A percentile compares a stretch with the other conserved stretches of the same genome.
These are phyloP conservation scores for Ceratosolen solmsi DNA, from an alignment of 1,140 invertebrate genomes.

Conservation along the genomic window DNA sequence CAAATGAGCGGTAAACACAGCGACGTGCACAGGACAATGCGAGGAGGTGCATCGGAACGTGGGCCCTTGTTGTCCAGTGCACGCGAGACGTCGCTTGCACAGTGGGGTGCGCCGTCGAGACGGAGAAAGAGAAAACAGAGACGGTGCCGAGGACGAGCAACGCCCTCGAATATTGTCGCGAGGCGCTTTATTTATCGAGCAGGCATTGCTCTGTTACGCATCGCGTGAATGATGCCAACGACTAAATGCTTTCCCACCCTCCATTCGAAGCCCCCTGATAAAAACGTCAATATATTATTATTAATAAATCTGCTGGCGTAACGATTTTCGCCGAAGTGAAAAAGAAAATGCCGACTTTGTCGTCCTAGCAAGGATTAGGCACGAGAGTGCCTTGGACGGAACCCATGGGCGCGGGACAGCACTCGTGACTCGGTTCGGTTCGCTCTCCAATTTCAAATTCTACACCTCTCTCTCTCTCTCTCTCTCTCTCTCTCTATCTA, in stretches of 20 bases:
- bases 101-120: neutral
- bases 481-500: too few species aligned
- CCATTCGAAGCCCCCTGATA: too few species aligned
- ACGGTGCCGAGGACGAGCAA: neutral
- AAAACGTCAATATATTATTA: too few species aligned
- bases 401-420: neutral
- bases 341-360: neutral
- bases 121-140: neutral
- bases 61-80: neutral
- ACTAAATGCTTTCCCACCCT: neutral
- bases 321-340: too few species aligned
- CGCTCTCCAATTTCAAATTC: neutral
- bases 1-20: constrained; percentile 27
- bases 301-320: too few species aligned
- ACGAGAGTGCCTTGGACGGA: neutral
- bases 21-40: neutral
- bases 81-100: neutral
- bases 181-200: neutral
- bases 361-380: neutral
- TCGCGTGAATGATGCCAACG: neutral
- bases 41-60: constrained; percentile 10
- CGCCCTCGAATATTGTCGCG: neutral
- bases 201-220: neutral
- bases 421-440: neutral
- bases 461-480: neutral